Evolutionary conservation across 2,888 invertebrate species (phyloP), one percentile per base, ranked within the genome.

Genomic region (Ypsolopha scabrella): DNA sequence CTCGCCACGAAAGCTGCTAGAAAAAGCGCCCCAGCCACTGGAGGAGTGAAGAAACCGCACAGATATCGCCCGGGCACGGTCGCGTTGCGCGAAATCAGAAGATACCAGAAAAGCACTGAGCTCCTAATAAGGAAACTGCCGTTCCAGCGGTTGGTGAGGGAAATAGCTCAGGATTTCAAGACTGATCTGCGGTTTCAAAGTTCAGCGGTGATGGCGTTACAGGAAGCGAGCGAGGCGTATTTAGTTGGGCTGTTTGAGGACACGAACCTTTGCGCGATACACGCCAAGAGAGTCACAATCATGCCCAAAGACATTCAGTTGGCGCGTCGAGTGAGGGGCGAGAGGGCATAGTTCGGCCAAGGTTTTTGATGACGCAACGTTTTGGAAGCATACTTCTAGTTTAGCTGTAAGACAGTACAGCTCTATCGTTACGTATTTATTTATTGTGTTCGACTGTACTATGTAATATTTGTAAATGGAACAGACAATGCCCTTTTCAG

Each of bases 231-330:
- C 61, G 81, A 92, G 66, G 87, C 88, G 58, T 87, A 92, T 62
- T 67, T 92, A 35, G 91, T 92, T 10, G 91, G 92, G 8, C 74
- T 93, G 0, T 93, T 92, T 65, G 92, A 93, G 68, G 92, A 93
- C 63, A 94, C 93, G 34, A 94, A 94, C 68, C 75, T 94, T 61
- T 93, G 93, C 70, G 93, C 93, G 39, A 93, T 94, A 59, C 93
- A 94, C 63, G 93, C 80, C 0, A 81, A 75, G 44, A 58, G 82
- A 2, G 80, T 83, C 0, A 83, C 81, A 0, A 80, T 81, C 0
- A 81, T 82, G 81, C 82, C 81, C 0, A 80, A 79, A 39, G 80
- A 80, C 54, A 70, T 80, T 0, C 81, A 81, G 57, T 51, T 81
- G 11, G 81, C 82, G 4, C 58, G 82, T 39, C 56, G 82, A 47